Evolutionary conservation across 2,797 vertebrate genomes (phyloP), one percentile per base, ranked within the genome.

Genomic region (Podargus strigoides): DNA sequence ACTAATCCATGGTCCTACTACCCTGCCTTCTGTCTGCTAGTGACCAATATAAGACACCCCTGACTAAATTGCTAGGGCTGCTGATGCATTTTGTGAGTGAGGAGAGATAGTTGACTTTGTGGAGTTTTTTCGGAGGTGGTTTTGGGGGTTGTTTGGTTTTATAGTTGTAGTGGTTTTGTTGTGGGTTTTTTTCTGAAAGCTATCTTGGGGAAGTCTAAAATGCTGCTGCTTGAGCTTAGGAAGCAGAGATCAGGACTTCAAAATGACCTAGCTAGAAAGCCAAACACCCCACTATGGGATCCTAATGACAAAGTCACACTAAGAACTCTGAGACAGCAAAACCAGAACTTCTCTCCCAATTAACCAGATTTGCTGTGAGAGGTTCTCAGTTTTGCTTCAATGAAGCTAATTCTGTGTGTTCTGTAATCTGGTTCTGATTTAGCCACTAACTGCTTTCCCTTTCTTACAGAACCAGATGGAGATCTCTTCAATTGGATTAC

Each of bases 71-170:
- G 2, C 24, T 22, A 73, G 14, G 22, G 44, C 26, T 84, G 37
- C 21, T 42, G 44, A n/a, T 32, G 16, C 26, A 20, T 47, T 76
- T 53, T 55, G 37, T 39, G 75, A 34, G 47, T 55, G 23, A 64
- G 10, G 23, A 62, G 36, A 72, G 3, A 8, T 7, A 4, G 5
- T 53, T 50, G 34, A 13, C 15, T 77, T 80, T 26, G 32, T 10
- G 32, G 27, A 1, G 1, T 0, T 5, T 20, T 34, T 87, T 58
- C 12, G 16, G 19, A 58, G 19, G 9, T 7, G 19, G 34, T 47
- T 47, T 13, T 14, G 6, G 24, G 4, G 16, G 10, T 62, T n/a
- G 12, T 32, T 90, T 50, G 10, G 6, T 39, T 56, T 83, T 55
- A 50, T 16, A 21, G 9, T 9, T 27, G 18, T 17, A 28, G 28